Evolutionary conservation across 53 echinoderm and acorn worm genomes (phyloP).

Genomic region (Holothuria scabra): DNA sequence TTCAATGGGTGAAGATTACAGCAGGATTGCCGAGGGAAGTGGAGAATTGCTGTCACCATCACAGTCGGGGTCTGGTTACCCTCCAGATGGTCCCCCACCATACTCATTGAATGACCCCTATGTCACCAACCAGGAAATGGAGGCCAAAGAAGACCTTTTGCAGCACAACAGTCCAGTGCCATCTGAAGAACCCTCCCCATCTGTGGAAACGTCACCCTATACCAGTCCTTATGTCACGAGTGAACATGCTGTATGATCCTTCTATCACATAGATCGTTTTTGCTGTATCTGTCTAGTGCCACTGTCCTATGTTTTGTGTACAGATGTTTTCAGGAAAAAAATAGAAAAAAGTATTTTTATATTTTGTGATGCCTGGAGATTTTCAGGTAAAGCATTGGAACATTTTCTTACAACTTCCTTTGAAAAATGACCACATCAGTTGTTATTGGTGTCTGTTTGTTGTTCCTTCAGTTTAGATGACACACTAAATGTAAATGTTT

Average conservation of each 20-base stretch:
- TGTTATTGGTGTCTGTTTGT: too few relatives aligned
- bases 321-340: too few relatives aligned
- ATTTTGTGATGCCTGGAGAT: too few relatives aligned
- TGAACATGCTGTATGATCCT: slow-evolving; percentile 21
- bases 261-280: too few relatives aligned
- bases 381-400: too few relatives aligned
- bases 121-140: slow-evolving; percentile 22
- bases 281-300: too few relatives aligned
- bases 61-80: background rate
- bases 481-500: too few relatives aligned
- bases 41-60: background rate
- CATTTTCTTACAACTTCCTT: too few relatives aligned
- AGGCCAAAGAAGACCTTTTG: slow-evolving; percentile 1
- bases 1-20: slow-evolving; percentile 33
- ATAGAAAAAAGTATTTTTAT: too few relatives aligned
- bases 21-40: slow-evolving; percentile 20
- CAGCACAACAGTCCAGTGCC: background rate
- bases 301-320: too few relatives aligned
- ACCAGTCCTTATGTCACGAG: slow-evolving; percentile 33
- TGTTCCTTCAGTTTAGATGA: too few relatives aligned
- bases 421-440: too few relatives aligned
- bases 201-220: slow-evolving; percentile 1
- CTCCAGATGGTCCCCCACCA: background rate
- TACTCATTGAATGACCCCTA: slow-evolving; percentile 8
- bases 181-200: background rate